Evolutionary conservation across 1,140 invertebrate genomes (phyloP).

Genomic region (Muscidifurax raptorellus): DNA sequence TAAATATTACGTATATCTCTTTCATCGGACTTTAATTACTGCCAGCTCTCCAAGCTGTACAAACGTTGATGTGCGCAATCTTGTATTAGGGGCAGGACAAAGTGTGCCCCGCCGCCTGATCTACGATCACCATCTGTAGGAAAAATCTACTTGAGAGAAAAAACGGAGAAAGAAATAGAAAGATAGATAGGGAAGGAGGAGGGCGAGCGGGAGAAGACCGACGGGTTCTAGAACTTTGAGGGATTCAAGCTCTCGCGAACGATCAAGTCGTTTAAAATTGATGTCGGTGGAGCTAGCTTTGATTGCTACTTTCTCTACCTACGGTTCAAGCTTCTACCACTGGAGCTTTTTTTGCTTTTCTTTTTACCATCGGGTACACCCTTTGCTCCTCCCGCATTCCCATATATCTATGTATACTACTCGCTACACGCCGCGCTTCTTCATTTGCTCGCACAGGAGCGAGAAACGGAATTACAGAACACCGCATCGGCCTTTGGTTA

Average conservation of each 20-base stretch:
- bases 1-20: no score
- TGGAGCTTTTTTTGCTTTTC: slow-evolving; percentile 4
- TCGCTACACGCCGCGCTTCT: no score
- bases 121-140: slow-evolving; percentile 55
- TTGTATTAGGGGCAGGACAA: slow-evolving; percentile 50
- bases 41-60: no score
- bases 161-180: neutral
- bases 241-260: slow-evolving; percentile 2
- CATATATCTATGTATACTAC: no score
- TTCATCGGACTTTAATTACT: no score
- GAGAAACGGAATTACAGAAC: slow-evolving; percentile 27
- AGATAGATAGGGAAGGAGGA: neutral
- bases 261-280: slow-evolving; percentile 45
- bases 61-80: neutral
- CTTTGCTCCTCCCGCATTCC: no score
- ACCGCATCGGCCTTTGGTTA: neutral
- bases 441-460: no score
- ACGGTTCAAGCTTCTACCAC: neutral
- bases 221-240: neutral
- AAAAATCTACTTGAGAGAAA: slow-evolving; percentile 54
- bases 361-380: neutral
- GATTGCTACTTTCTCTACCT: slow-evolving; percentile 38
- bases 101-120: slow-evolving; percentile 57
- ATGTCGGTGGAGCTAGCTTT: slow-evolving; percentile 32
- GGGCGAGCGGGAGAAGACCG: neutral